Evolutionary conservation across 2,888 invertebrate genomes (phyloP).

Genomic region (Eupithecia pulchellata): DNA sequence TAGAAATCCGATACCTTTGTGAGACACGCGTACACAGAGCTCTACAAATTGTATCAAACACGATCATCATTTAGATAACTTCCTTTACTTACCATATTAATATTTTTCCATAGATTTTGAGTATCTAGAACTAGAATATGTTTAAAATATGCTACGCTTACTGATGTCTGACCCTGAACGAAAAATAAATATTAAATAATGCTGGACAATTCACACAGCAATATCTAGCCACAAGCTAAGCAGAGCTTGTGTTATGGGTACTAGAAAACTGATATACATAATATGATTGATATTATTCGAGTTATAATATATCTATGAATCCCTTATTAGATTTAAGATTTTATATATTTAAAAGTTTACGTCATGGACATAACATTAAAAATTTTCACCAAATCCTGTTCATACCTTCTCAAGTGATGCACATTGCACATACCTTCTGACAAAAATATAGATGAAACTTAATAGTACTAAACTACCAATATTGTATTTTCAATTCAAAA

Average conservation of each 20-base stretch:
- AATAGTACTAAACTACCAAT: background rate
- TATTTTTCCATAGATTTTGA: background rate
- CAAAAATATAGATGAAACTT: background rate
- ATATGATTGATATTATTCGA: too few relatives aligned
- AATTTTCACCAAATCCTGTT: background rate
- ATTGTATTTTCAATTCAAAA: background rate
- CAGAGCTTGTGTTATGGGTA: too few relatives aligned
- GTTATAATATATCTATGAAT: too few relatives aligned
- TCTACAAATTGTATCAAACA: slow-evolving; percentile 51
- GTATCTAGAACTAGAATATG: background rate
- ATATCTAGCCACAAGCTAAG: too few relatives aligned
- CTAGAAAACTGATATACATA: too few relatives aligned
- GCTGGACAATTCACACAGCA: too few relatives aligned
- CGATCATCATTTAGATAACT: slow-evolving; percentile 30
- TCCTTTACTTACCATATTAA: background rate
- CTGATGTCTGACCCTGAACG: background rate
- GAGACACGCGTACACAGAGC: slow-evolving; percentile 56
- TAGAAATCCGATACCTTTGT: slow-evolving; percentile 70
- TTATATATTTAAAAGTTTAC: too few relatives aligned
- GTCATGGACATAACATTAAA: too few relatives aligned
- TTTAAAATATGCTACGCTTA: background rate
- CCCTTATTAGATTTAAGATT: too few relatives aligned
- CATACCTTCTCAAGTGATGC: background rate
- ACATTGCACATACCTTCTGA: background rate
- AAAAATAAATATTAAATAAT: too few relatives aligned